Conservation (phyloP, 2,797 vertebrate genomes). For the Iguana delicatissima region DNA sequence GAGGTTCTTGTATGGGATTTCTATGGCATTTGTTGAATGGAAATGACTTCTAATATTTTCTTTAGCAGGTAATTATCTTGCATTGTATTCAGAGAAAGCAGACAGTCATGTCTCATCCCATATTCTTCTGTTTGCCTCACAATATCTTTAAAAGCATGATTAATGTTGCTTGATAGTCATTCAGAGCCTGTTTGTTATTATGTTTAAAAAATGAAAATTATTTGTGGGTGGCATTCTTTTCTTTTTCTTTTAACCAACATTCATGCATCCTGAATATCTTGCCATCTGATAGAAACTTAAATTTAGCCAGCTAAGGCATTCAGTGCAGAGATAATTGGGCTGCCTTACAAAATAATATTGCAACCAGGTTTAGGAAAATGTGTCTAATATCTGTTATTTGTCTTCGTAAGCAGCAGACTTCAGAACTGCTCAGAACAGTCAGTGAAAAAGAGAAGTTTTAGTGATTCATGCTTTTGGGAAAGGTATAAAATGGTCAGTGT, state of each 20-base stretch:
- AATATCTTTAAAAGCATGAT: slow-evolving; percentile 32
- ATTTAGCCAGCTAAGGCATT: slow-evolving; percentile 60
- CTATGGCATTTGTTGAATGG: not conserved
- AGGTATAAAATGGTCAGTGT: not conserved
- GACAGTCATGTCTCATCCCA: slow-evolving; percentile 18
- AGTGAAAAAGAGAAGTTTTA: slow-evolving; percentile 29
- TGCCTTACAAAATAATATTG: slow-evolving; percentile 67
- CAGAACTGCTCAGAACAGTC: slow-evolving; percentile 51
- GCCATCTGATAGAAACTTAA: slow-evolving; percentile 66
- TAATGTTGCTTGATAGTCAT: slow-evolving; percentile 55
- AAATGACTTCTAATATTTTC: slow-evolving; percentile 36
- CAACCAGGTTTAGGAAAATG: slow-evolving; percentile 58
- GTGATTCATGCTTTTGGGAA: not conserved
- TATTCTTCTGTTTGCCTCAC: slow-evolving; percentile 37
- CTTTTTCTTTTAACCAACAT: slow-evolving; percentile 47
- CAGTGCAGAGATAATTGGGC: slow-evolving; percentile 67
- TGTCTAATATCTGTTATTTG: slow-evolving; percentile 58
- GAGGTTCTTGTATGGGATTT: not conserved
- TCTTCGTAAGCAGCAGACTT: slow-evolving; percentile 59
- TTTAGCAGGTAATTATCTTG: slow-evolving; percentile 39
- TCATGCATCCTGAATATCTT: slow-evolving; percentile 65
- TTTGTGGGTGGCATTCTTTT: slow-evolving; percentile 54
- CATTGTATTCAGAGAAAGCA: slow-evolving; percentile 50
- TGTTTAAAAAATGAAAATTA: slow-evolving; percentile 62
- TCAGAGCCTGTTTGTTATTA: slow-evolving; percentile 56